phyloP scores from a whole-genome alignment of 1,140 invertebrate species.

The Pogonomyrmex barbatus region DNA sequence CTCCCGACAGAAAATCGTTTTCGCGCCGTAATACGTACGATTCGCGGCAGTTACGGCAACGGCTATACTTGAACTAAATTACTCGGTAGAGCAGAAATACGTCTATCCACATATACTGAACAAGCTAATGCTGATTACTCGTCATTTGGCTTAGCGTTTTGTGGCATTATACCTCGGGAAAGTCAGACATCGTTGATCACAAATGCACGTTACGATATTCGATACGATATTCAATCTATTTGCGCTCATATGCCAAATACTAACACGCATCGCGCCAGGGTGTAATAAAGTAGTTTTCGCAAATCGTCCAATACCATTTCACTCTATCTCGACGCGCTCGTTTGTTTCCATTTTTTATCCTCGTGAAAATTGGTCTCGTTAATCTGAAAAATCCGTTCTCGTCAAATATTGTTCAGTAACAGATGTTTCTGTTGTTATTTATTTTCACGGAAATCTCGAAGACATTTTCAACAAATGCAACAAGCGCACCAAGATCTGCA shows the following conservation, averaged over 20 bases:
- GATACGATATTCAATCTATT: slow-evolving; percentile 30
- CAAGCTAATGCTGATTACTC: slow-evolving; percentile 68
- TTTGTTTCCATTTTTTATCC: slow-evolving; percentile 28
- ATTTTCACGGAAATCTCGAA: neutral
- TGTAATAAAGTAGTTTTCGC: slow-evolving; percentile 47
- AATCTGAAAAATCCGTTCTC: slow-evolving; percentile 7
- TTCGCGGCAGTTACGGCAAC: slow-evolving; percentile 20
- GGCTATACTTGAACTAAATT: slow-evolving; percentile 53
- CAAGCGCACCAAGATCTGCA: neutral
- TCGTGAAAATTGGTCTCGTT: slow-evolving; percentile 2
- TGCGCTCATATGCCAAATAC: neutral
- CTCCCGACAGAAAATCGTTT: slow-evolving; percentile 30
- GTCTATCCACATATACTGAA: slow-evolving; percentile 41
- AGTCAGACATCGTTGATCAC: neutral
- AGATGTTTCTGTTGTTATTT: neutral
- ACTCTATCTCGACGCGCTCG: slow-evolving; percentile 1
- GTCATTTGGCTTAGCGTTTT: slow-evolving; percentile 53
- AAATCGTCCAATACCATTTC: neutral
- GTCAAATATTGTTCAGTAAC: slow-evolving; percentile 21
- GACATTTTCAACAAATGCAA: neutral
- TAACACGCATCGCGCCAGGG: neutral
- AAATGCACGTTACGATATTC: neutral
- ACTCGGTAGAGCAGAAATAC: slow-evolving; percentile 53
- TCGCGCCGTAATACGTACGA: slow-evolving; percentile 41
- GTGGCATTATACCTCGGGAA: slow-evolving; percentile 7